Evolutionary conservation across 92 coral and sea anemone species (phyloP), one percentile per base, ranked within the genome.

Genomic region (Diadumene lineata): DNA sequence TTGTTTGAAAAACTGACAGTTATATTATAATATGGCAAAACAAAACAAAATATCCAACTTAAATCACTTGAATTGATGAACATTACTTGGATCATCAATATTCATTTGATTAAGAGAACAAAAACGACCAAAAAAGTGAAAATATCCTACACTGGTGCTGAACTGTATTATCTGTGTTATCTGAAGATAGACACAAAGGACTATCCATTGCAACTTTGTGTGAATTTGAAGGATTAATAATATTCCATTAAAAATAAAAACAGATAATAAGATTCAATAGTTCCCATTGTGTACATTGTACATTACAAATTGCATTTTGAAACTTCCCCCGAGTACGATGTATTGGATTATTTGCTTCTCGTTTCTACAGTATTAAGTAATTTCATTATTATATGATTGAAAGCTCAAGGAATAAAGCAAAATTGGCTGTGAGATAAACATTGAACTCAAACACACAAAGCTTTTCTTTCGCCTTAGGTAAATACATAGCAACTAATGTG

Each of bases 401-500:
- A 62, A 60, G 31, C 65, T 21, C 65, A 22, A 23, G 23, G 13
- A 21, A 57, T 56, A 72, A 32, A 10, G 10, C 53, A 15, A 72
- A 56, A 72, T 33, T 72, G 53, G 28, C 23, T 18, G 76, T 19
- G 65, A 21, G 67, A 57, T 68, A 68, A 68, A 46, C 61, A 48
- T 8, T 6, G 38, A 72, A 72, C 64, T 61, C 60, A 72, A 72
- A 57, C 0, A 57, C 33, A 72, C 19, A 34, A 31, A 55, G 77
- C 63, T 57, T 33, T 33, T 56, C 43, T 56, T 23, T 38, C 71
- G 56, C 31, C 68, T 1, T 43, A 27, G 22, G 77, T 21, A 56
- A 56, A 72, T 34, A 72, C 31, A 55, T 34, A 31, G 23, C 33
- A 72, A 61, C 27, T 46, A 72, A 38, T 72, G 57, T n/a, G 77